These are phyloP conservation scores for Meloe dianella DNA, from an alignment of 2,888 invertebrate genomes.

Conservation along the genomic window DNA sequence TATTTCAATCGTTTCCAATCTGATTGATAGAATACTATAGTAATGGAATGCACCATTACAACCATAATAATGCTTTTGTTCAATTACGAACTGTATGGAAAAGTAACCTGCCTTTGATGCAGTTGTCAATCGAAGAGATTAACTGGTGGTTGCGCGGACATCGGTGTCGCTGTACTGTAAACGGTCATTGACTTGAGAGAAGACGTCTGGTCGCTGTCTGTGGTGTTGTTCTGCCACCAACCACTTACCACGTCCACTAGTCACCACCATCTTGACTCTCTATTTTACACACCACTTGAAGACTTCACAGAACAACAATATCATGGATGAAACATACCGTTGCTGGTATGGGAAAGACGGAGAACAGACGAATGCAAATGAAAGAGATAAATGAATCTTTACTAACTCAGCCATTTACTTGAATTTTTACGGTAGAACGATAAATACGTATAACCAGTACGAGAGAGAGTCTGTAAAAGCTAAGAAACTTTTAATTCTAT, in stretches of 20 bases:
- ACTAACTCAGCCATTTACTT: conserved; percentile 1
- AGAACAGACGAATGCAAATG: background rate
- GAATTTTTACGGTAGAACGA: conserved; percentile 9
- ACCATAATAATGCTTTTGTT: conserved; percentile 8
- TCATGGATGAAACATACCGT: background rate
- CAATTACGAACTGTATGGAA: conserved; percentile 13
- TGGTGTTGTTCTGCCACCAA: conserved; percentile 25
- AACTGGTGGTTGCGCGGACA: conserved; percentile 33
- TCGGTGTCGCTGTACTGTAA: conserved; percentile 35
- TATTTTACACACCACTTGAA: conserved; percentile 22
- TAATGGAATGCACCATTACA: conserved; percentile 14
- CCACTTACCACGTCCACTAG: conserved; percentile 27
- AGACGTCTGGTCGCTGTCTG: conserved; percentile 34
- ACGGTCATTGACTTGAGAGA: conserved; percentile 32
- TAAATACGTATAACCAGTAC: background rate
- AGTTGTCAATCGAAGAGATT: conserved; percentile 34
- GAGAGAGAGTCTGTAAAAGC: background rate
- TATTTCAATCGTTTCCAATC: background rate
- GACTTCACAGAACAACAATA: conserved; percentile 18
- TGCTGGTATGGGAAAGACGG: background rate
- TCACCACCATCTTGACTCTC: conserved; percentile 19
- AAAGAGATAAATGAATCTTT: conserved; percentile 9
- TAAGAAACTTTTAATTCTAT: background rate
- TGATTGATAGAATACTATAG: conserved; percentile 1
- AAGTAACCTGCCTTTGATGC: conserved; percentile 32